Evolutionary conservation across 2,797 vertebrate genomes (phyloP), one percentile per base, ranked within the genome.

Genomic region (Lateolabrax maculatus): DNA sequence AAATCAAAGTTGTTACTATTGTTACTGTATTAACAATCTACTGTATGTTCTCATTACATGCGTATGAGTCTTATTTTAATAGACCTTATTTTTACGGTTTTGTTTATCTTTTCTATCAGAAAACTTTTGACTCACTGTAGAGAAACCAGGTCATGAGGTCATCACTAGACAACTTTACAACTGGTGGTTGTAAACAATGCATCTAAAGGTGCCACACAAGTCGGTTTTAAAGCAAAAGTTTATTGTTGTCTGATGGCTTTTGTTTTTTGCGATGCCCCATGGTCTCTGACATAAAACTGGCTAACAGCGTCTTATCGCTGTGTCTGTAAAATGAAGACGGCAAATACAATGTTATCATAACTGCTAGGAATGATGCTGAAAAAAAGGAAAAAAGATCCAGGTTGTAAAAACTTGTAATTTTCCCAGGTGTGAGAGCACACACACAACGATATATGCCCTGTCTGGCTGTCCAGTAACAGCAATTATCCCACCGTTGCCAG

Each of bases 401-500:
- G 58, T 62, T 58, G 68, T 81, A 71, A 81, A 87, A 74, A 57
- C n/a, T 3, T 37, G 7, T 21, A n/a, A 39, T 64, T 23, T 63
- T 62, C 57, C 57, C 51, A 56, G 55, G 60, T 79, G 57, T 37
- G 63, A 58, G 34, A 70, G 52, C 63, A 72, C 63, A 69, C 65
- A 63, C 46, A 48, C 37, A 44, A 4, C 18, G 11, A 46, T 34
- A 62, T 58, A 74, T 34, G 21, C 19, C 25, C 48, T 7, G n/a
- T 52, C 61, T 56, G 23, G 39, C 62, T 66, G 69, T 80, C 79
- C 75, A 83, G 71, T 78, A 71, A 70, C n/a, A 55, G 49, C 61
- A 85, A 83, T 88, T 85, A 80, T 57, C 31, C 58, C 39, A 41
- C 70, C n/a, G 10, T 55, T 75, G 79, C 86, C 87, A 88, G 86